Percentiles rank a stretch among this genome's conserved stretches.
Evolutionary conservation across 2,113 vertebrate genomes (phyloP).

Genomic region (Halcyon malimbica): DNA sequence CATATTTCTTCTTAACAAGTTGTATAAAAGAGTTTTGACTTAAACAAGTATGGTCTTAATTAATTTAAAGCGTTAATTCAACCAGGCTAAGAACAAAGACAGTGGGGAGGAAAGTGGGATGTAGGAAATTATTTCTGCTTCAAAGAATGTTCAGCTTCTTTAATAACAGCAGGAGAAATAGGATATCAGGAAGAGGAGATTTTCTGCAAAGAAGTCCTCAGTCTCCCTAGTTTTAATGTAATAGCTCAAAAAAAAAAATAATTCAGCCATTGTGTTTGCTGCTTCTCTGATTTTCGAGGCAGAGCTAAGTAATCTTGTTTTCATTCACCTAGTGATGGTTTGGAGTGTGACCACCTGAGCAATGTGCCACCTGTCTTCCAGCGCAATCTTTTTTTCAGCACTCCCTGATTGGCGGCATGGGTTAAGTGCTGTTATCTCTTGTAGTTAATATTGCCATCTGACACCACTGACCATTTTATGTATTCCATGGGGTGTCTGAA

Average conservation of each 20-base stretch:
- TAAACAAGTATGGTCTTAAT: background rate
- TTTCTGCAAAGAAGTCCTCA: background rate
- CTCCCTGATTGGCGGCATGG: background rate
- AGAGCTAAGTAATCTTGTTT: background rate
- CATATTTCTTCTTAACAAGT: background rate
- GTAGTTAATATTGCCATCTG: background rate
- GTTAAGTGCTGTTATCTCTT: background rate
- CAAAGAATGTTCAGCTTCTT: background rate
- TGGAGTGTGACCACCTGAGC: background rate
- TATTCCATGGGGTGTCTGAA: background rate
- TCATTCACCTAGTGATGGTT: accelerated
- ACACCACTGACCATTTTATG: background rate
- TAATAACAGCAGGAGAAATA: background rate
- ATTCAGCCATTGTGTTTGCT: background rate
- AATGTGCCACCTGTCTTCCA: background rate
- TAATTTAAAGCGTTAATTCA: constrained; percentile 39
- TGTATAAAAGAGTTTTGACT: background rate
- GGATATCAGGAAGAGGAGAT: background rate
- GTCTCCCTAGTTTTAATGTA: background rate
- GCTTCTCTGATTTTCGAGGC: background rate
- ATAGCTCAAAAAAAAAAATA: background rate
- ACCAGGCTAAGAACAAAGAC: background rate
- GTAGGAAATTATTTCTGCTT: constrained; percentile 37
- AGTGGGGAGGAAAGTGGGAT: background rate
- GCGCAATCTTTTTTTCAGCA: background rate